A percentile compares a stretch with the other conserved stretches of the same genome.
Conservation (phyloP, 2,797 vertebrate genomes). For the Carduelis carduelis region DNA sequence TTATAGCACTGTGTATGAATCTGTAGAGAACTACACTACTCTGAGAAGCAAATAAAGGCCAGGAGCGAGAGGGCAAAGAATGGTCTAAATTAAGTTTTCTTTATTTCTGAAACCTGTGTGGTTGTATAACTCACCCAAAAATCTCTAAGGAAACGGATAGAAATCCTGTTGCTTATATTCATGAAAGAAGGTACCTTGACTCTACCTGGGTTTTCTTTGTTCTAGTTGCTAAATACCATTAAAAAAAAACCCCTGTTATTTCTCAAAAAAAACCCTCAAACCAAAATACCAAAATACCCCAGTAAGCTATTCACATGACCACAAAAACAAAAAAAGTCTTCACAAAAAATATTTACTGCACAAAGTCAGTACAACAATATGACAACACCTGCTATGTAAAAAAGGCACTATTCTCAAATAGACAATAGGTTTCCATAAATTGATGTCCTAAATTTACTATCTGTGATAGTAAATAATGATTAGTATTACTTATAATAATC, state of each 20-base stretch:
- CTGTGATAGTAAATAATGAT: background rate
- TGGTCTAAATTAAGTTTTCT: background rate
- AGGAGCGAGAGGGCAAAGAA: background rate
- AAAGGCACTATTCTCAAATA: background rate
- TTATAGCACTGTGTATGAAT: background rate
- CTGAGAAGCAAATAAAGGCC: background rate
- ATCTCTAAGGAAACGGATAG: background rate
- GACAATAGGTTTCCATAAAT: background rate
- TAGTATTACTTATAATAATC: background rate
- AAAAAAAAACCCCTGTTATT: background rate
- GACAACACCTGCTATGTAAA: background rate
- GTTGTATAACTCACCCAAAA: background rate
- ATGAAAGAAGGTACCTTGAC: background rate
- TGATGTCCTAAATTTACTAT: background rate
- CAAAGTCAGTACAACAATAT: background rate
- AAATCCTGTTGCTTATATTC: background rate
- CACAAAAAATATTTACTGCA: background rate
- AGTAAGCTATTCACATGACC: background rate
- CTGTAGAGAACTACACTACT: background rate
- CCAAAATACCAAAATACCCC: background rate
- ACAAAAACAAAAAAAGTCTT: background rate
- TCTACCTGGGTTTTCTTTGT: background rate
- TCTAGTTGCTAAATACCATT: background rate
- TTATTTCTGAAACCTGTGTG: background rate
- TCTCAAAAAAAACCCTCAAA: background rate